These are phyloP conservation scores for Alces alces DNA, from an alignment of 2,113 vertebrate species.

Conservation along the genomic window DNA sequence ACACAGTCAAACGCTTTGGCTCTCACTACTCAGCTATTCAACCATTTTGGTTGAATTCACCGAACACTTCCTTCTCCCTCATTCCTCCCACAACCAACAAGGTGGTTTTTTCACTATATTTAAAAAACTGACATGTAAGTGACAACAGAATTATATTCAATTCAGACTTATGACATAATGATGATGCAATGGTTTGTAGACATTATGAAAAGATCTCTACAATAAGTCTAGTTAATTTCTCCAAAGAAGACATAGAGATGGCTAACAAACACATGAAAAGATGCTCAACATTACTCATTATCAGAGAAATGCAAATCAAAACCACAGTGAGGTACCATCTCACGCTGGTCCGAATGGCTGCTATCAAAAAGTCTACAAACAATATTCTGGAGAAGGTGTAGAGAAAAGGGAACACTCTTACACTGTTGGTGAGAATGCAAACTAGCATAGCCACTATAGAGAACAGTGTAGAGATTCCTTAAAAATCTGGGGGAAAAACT, in stretches of 20 bases:
- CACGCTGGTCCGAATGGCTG: not conserved
- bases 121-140: not conserved
- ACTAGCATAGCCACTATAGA: not conserved
- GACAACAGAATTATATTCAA: not conserved
- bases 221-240: not conserved
- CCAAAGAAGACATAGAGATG: not conserved
- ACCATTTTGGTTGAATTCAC: not conserved
- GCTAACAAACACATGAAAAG: not conserved
- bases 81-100: not conserved
- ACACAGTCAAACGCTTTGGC: not conserved
- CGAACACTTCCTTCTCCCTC: not conserved
- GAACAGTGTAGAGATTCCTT: not conserved
- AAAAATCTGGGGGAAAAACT: not conserved
- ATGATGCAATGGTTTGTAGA: not conserved
- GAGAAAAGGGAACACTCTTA: not conserved
- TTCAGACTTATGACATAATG: not conserved
- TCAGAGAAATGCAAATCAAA: not conserved
- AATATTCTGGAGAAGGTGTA: not conserved
- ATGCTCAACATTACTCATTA: not conserved
- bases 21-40: not conserved
- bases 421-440: not conserved
- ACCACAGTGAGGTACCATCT: not conserved
- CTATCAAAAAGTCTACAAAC: not conserved
- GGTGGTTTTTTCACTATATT: not conserved
- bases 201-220: not conserved